A percentile compares a stretch with the other conserved stretches of the same genome.
Conservation (phyloP, 2,797 vertebrate species). For the Falco novaeseelandiae region DNA sequence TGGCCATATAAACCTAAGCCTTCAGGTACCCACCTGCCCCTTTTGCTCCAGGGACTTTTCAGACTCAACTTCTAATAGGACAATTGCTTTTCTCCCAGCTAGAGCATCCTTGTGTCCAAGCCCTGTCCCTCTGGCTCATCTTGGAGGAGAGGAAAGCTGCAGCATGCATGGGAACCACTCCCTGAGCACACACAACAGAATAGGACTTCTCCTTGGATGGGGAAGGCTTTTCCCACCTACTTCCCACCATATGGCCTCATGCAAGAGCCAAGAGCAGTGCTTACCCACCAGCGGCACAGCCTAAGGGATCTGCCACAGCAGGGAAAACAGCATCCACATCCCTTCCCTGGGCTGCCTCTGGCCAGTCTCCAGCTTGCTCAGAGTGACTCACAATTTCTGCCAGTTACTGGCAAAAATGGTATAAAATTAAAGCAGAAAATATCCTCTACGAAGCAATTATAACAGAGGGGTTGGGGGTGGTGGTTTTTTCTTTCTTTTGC, state of each 20-base stretch:
- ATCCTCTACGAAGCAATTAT: not conserved
- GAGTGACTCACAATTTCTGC: not conserved
- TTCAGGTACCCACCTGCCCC: not conserved
- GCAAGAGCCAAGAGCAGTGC: not conserved
- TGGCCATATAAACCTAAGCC: not conserved
- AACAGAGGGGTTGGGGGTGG: not conserved
- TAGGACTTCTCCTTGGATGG: not conserved
- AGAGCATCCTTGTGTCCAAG: not conserved
- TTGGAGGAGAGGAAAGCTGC: not conserved
- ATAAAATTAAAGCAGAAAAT: not conserved
- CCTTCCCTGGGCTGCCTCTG: not conserved
- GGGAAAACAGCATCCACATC: not conserved
- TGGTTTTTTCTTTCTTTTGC: not conserved
- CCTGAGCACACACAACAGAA: not conserved
- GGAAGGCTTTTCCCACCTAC: not conserved
- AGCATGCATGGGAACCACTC: fast-evolving
- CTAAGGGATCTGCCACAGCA: not conserved
- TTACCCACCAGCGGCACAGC: not conserved
- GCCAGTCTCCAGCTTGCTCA: not conserved
- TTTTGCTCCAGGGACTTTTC: not conserved
- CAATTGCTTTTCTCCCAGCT: not conserved
- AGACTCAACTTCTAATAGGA: not conserved
- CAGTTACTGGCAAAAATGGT: not conserved
- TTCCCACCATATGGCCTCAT: not conserved
- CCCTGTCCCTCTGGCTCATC: not conserved